A percentile compares a stretch with the other conserved stretches of the same genome.
Evolutionary conservation across 2,888 invertebrate species (phyloP).

Genomic region (Schizaphis graminum): DNA sequence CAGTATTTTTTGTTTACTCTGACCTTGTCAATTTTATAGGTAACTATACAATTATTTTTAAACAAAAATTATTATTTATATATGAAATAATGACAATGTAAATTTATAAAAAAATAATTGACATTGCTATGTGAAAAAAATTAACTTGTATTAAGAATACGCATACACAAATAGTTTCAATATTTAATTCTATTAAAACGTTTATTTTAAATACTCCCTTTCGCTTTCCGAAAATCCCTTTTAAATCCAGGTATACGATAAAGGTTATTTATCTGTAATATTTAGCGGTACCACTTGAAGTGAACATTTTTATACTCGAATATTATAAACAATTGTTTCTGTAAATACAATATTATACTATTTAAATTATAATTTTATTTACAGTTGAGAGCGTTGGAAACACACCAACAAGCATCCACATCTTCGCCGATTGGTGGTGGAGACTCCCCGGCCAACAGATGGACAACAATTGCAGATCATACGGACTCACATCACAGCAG

Average conservation of each 20-base stretch:
- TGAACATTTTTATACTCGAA: neutral
- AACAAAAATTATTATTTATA: neutral
- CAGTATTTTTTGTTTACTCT: neutral
- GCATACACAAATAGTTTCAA: neutral
- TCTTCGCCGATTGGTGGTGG: conserved; percentile 67
- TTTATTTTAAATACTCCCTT: neutral
- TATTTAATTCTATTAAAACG: neutral
- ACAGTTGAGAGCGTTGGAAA: conserved; percentile 67
- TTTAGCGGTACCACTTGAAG: neutral
- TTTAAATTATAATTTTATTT: conserved; percentile 67
- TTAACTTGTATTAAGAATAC: neutral
- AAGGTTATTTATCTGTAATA: neutral
- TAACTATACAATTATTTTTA: neutral
- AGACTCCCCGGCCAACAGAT: conserved; percentile 71
- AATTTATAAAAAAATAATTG: neutral
- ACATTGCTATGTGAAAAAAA: neutral
- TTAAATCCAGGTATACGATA: neutral
- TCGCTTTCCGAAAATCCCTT: neutral
- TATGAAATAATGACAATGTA: neutral
- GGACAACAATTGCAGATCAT: conserved; percentile 64
- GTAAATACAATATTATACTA: neutral
- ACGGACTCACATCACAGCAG: conserved; percentile 68
- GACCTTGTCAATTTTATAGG: neutral
- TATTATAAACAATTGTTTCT: neutral
- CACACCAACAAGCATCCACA: conserved; percentile 56